Base-by-base conservation (phyloP, 2,888 invertebrate species). In the Frankliniella intonsa region DNA sequence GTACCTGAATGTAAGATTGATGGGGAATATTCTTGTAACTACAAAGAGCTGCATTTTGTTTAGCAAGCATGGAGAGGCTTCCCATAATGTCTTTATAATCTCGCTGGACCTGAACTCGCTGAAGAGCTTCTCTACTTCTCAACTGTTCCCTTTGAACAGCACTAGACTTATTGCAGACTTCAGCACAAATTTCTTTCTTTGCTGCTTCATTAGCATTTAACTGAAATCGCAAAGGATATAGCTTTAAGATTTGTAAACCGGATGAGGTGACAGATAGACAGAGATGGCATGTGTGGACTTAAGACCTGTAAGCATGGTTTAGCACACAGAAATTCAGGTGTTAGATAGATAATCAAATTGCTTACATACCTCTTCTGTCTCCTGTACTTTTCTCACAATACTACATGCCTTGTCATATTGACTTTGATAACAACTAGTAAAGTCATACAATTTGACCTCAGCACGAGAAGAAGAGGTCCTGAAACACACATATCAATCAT, bases 391-490 rank as follows among this genome's bases (percentile, higher is more conserved):
- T 76, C 25, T 25, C 8, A 76, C 69, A 25, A 76, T 22, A 25
- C 69, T 25, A 25, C 22, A 76, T 5, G 12, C 9, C 25, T 76
- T 76, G 12, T 25, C 69, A 76, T 25, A 76, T 22, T 76, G 69
- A 22, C 69, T 76, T 76, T 22, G 69, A 25, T 25, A 76, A 25
- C 69, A 76, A 25, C 69, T 76, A 22, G 22, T 76, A 22, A 8
- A 76, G 69, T 76, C 69, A 76, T 76, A 76, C 10, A 76, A 22
- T 76, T 76, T 22, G 25, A 76, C 69, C 22, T 76, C 69, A 76
- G 69, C 22, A 22, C 25, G 22, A 12, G 25, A 25, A 76, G 69
- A 0, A 76, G 38, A 38, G 38, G 38, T 12, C 25, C 69, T 76
- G 12, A 25, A 76, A 76, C 22, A 2, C 2, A 38, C 5, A 38